Percentiles rank a stretch among this genome's conserved stretches.
Conservation (phyloP, 2,113 vertebrate species). For the Panurus biarmicus region DNA sequence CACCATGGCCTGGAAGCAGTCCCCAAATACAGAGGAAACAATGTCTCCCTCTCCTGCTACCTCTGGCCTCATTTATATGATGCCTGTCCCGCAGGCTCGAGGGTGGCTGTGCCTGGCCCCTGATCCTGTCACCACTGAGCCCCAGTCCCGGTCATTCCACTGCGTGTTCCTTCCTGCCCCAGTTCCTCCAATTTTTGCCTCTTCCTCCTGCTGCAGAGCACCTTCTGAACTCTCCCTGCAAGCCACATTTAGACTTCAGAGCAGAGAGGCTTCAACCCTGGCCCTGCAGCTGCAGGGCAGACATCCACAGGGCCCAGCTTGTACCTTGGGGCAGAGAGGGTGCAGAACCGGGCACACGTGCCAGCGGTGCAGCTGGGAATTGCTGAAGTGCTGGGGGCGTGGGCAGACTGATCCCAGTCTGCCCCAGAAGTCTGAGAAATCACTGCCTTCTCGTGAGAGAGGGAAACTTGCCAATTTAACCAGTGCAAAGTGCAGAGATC, state of each 20-base stretch:
- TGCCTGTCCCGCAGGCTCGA: accelerated
- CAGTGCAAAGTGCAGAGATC: background rate
- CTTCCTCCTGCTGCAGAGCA: background rate
- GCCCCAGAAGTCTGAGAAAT: background rate
- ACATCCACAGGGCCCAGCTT: background rate
- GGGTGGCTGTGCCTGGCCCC: background rate
- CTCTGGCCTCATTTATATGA: background rate
- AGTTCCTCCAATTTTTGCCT: conserved; percentile 20
- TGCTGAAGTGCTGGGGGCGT: background rate
- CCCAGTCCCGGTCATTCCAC: accelerated
- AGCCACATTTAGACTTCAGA: accelerated
- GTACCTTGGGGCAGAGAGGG: accelerated
- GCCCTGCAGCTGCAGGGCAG: accelerated
- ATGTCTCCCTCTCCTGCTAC: background rate
- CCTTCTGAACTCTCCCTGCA: background rate
- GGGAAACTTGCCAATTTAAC: background rate
- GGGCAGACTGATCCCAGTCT: background rate
- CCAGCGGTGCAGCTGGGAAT: background rate
- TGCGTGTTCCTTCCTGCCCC: background rate
- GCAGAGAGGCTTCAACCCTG: accelerated
- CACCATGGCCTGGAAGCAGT: accelerated
- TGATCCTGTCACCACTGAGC: background rate
- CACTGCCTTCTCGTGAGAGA: background rate
- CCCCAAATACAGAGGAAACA: accelerated
- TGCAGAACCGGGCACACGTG: accelerated